Percentiles rank a stretch among this genome's conserved stretches.
Evolutionary conservation across 2,888 invertebrate genomes (phyloP).

Genomic region (Cantharis rufa): DNA sequence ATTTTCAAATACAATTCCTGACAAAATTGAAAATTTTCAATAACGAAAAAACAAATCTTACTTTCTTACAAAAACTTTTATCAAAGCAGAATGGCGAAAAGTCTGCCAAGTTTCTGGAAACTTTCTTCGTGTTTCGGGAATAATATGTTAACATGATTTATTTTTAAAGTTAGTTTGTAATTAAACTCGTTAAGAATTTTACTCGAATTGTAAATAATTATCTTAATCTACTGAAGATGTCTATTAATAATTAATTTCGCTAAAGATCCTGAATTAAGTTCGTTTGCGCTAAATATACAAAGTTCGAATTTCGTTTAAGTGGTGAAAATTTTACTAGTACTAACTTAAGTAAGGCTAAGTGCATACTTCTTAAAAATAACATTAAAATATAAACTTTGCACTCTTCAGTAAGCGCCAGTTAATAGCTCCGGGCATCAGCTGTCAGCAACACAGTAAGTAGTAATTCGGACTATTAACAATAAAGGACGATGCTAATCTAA

Average conservation of each 20-base stretch:
- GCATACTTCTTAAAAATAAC: not conserved
- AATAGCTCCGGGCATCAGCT: conserved; percentile 12
- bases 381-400: not conserved
- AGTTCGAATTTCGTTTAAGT: not conserved
- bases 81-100: conserved; percentile 2
- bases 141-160: not conserved
- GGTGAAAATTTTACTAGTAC: not conserved
- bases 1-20: conserved; percentile 10
- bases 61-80: conserved; percentile 10
- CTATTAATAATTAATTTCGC: not conserved
- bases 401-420: not conserved
- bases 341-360: not conserved
- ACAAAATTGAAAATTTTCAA: conserved; percentile 16
- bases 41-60: conserved; percentile 7
- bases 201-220: not conserved
- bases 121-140: not conserved
- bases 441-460: conserved; percentile 8
- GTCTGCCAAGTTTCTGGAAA: not conserved
- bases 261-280: not conserved
- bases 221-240: not conserved
- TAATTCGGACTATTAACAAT: not conserved
- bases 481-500: conserved; percentile 7
- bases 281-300: too few relatives aligned
- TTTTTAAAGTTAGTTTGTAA: not conserved
- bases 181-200: not conserved